Evolutionary conservation across 2,797 vertebrate species (phyloP).

Genomic region (Acanthurus tractus): DNA sequence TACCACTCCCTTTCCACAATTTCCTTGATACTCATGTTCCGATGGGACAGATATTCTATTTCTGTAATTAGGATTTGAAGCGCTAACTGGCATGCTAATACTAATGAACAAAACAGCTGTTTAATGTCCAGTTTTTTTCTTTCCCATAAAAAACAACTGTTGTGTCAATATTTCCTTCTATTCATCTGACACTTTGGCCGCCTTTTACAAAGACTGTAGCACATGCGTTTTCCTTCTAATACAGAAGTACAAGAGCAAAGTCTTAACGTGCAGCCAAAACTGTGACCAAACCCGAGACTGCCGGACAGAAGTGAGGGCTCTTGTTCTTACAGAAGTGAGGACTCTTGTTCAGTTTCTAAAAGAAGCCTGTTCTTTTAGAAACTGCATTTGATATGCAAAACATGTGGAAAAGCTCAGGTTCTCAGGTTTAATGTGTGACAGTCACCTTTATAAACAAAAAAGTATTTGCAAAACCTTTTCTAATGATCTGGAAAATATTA

Average conservation of each 20-base stretch:
- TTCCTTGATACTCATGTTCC: constrained; percentile 66
- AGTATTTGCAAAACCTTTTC: constrained; percentile 23
- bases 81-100: constrained; percentile 24
- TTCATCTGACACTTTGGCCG: background rate
- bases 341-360: background rate
- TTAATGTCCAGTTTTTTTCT: constrained; percentile 3
- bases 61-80: constrained; percentile 51
- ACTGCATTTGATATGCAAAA: constrained; percentile 28
- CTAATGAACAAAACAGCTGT: constrained; percentile 24
- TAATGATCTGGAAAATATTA: constrained; percentile 29
- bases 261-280: background rate
- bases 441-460: constrained; percentile 14
- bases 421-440: constrained; percentile 9
- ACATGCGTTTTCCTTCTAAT: constrained; percentile 16
- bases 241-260: background rate
- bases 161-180: background rate
- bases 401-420: constrained; percentile 1
- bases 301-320: constrained; percentile 3
- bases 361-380: constrained; percentile 12
- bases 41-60: constrained; percentile 62
- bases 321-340: constrained; percentile 1
- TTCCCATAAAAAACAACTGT: constrained; percentile 8
- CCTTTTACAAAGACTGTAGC: background rate
- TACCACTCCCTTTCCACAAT: constrained; percentile 71
- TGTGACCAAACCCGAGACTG: constrained; percentile 17